Conservation (phyloP, 2,113 vertebrate species). For the Nerophis lumbriciformis region DNA sequence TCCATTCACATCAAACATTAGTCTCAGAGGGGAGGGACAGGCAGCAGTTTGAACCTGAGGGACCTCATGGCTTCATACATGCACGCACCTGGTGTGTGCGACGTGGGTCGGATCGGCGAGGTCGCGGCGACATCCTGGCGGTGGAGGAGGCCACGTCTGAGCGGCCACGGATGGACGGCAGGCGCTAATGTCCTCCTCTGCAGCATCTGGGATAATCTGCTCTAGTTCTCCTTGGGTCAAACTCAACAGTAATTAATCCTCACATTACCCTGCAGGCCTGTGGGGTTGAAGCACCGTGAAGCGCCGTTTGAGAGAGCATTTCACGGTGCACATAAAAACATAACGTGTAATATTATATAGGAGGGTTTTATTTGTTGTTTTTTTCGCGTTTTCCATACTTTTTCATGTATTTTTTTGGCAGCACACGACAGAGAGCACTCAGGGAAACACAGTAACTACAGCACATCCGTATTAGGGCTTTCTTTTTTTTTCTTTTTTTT, state of each 20-base stretch:
- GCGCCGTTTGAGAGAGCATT: conserved; percentile 30
- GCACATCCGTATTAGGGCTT: conserved; percentile 62
- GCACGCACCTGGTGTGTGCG: not conserved
- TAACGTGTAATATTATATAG: not conserved
- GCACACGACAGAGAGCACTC: conserved; percentile 47
- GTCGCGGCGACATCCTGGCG: conserved; percentile 38
- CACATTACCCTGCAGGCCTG: conserved; percentile 46
- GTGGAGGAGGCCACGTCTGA: conserved; percentile 37
- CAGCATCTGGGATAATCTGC: conserved; percentile 67
- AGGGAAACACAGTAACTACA: conserved; percentile 62
- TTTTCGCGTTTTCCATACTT: conserved; percentile 26
- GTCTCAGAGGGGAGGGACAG: no score
- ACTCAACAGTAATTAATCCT: conserved; percentile 70
- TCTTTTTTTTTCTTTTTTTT: conserved; percentile 5
- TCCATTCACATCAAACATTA: no score
- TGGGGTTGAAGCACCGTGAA: conserved; percentile 37
- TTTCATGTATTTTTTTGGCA: conserved; percentile 51
- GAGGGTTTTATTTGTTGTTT: conserved; percentile 4
- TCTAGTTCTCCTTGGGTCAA: conserved; percentile 65
- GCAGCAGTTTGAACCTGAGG: not conserved
- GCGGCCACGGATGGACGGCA: conserved; percentile 34
- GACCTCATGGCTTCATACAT: not conserved
- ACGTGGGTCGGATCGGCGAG: conserved; percentile 23
- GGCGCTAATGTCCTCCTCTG: conserved; percentile 54
- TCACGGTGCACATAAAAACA: conserved; percentile 9